Base-by-base conservation (phyloP, 2,113 vertebrate species). In the Athene noctua region DNA sequence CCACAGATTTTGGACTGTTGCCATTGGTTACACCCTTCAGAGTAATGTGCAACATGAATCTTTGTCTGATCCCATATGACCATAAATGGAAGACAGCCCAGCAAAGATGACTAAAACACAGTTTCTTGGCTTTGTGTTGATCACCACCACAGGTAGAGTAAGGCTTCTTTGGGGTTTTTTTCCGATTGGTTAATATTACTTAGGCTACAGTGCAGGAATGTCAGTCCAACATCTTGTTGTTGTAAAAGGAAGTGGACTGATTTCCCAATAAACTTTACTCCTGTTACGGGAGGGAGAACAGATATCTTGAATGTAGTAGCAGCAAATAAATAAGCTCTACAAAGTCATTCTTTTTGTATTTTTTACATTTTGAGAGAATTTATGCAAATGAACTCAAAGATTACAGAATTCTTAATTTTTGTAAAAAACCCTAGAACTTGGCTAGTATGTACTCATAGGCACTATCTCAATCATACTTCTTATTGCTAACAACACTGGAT, bases 21-120 rank as follows among this genome's bases (percentile, higher is more conserved):
- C 78, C 10, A 0, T 44, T 46, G 85, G 90, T 90, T 96, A 88
- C 88, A 73, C 90, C 86, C 92, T 95, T 95, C 54, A 52, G 3
- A 55, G 11, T 71, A 94, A 80, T 49, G 46, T 71, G 80, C 78
- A 86, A 36, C 21, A 40, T 1, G 4, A 80, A 79, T 52, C 55
- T 68, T 14, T 80, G 65, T 42, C 85, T 86, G 94, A 89, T 84
- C 86, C 86, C 79, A 71, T 63, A 80, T 94, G 90, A 61, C 94
- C 86, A 59, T 77, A 96, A 90, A 94, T 71, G 88, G 93, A 97
- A 96, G 66, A 46, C 38, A 84, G 75, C 22, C 49, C 73, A 94
- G 93, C 29, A 92, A 91, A 91, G 72, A 84, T 32, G 30, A 84
- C 72, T 83, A 46, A 88, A 94, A 81, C 75, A 63, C 27, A 32